phyloP scores from a whole-genome alignment of 1,140 invertebrate genomes.

The Zaprionus kolodkinae region DNA sequence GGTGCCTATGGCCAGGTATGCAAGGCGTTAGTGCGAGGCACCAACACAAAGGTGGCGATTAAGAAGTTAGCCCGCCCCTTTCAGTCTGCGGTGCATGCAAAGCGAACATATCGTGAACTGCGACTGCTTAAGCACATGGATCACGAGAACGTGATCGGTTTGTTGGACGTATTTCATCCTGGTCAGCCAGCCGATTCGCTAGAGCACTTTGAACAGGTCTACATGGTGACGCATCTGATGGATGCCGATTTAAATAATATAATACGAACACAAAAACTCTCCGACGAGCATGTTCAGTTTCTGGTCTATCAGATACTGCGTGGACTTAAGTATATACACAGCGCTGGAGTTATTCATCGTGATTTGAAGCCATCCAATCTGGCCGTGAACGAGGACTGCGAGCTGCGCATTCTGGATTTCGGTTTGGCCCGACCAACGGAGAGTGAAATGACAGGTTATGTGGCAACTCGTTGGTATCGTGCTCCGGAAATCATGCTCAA shows the following conservation, averaged over 20 bases:
- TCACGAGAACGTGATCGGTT: constrained; percentile 98
- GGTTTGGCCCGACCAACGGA: constrained; percentile 98
- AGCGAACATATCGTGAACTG: constrained; percentile 98
- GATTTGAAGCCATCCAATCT: constrained; percentile 99
- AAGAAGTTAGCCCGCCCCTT: constrained; percentile 99
- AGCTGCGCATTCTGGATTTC: constrained; percentile 99
- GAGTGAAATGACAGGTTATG: constrained; percentile 99
- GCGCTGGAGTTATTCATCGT: constrained; percentile 99
- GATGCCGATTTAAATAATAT: constrained; percentile 99
- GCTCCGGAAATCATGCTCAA: constrained; percentile 99
- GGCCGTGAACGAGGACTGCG: constrained; percentile 99
- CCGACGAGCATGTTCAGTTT: constrained; percentile 99
- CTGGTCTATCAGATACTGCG: constrained; percentile 99
- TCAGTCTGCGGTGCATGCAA: constrained; percentile 99
- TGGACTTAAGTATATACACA: constrained; percentile 99
- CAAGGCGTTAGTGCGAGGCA: constrained; percentile 90
- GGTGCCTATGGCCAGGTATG: constrained; percentile 95
- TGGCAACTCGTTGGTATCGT: constrained; percentile 97
- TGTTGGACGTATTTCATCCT: constrained; percentile 97
- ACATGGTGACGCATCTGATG: constrained; percentile 99
- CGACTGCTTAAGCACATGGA: constrained; percentile 99
- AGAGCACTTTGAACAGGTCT: constrained; percentile 95
- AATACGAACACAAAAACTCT: constrained; percentile 97
- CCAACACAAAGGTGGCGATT: constrained; percentile 96
- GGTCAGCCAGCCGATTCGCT: constrained; percentile 86